Evolutionary conservation across 64 coral and sea anemone species (phyloP), one percentile per base, ranked within the genome.

Genomic region (Actinia tenebrosa): DNA sequence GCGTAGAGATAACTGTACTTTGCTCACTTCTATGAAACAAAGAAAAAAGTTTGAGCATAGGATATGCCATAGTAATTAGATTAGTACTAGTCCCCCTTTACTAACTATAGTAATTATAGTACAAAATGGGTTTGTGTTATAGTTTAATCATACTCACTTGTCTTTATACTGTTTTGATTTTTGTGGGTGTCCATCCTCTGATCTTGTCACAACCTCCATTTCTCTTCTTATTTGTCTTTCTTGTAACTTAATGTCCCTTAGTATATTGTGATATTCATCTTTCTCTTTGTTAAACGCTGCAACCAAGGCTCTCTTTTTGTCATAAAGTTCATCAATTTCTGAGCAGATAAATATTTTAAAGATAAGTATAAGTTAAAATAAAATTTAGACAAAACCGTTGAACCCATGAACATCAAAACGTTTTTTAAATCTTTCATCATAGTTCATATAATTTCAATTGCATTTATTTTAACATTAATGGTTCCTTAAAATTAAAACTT

Each of bases 271-370:
- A 20, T 85, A 85, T 64, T 85, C 83, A 59, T 61, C 60, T 60
- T 85, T 85, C 63, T 85, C 83, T 30, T 85, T 59, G 56, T 85
- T 85, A 46, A 85, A 85, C 4, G 56, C 53, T 63, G 83, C 50
- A 27, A 85, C 17, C 60, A 85, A 61, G 44, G 83, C 83, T 61
- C 83, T 85, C n/a, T 44, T 85, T 54, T 18, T 59, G 52, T 60
- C 83, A 85, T 85, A 85, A 16, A 85, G 83, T 43, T 64, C 83
- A 85, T 85, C 56, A 63, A 85, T 85, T 85, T 85, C 83, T 85
- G 60, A 62, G 14, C 42, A 23, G 59, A 18, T 20, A 55, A 45
- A 50, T 50, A 50, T 50, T 50, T 50, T 50, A 50, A 50, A 50
- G 30, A 50, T 50, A 50, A 50, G 7, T 3, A 50, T 50, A 50